phyloP scores from a whole-genome alignment of 2,888 invertebrate genomes.

The Melangyna quadrimaculata region DNA sequence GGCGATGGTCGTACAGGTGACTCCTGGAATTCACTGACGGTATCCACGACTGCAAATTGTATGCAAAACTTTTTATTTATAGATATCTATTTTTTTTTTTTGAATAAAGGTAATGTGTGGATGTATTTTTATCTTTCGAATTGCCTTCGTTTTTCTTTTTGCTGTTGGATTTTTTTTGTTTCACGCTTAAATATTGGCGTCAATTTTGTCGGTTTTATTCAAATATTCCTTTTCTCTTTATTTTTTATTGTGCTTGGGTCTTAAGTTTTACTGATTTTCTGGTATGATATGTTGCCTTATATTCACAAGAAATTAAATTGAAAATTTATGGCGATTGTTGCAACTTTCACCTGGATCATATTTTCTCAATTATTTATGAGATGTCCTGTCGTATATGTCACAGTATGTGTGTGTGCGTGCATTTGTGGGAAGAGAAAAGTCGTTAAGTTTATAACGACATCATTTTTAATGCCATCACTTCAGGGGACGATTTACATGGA shows the following conservation, averaged over 20 bases:
- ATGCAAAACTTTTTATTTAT: constrained; percentile 69
- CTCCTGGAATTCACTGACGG: constrained; percentile 79
- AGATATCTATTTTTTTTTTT: constrained; percentile 37
- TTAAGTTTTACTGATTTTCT: not conserved
- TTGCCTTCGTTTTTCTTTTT: not conserved
- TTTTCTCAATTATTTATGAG: constrained; percentile 60
- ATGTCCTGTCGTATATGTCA: constrained; percentile 33
- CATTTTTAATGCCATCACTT: constrained; percentile 60
- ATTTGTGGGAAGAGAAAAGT: not conserved
- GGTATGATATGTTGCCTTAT: constrained; percentile 30
- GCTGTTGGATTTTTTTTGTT: not conserved
- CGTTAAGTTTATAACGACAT: constrained; percentile 60
- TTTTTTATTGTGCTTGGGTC: not conserved
- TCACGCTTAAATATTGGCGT: constrained; percentile 1
- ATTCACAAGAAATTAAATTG: constrained; percentile 50
- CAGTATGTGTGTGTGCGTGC: not conserved
- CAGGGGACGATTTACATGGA: constrained; percentile 49
- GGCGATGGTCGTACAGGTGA: constrained; percentile 77
- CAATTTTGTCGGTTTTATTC: constrained; percentile 25
- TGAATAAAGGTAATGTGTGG: not conserved
- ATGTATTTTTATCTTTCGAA: not conserved
- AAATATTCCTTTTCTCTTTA: not conserved
- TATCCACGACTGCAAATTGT: constrained; percentile 81
- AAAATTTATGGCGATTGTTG: constrained; percentile 55
- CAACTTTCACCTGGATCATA: constrained; percentile 65